Evolutionary conservation across 2,113 vertebrate species (phyloP), one percentile per base, ranked within the genome.

Genomic region (Miniopterus natalensis): DNA sequence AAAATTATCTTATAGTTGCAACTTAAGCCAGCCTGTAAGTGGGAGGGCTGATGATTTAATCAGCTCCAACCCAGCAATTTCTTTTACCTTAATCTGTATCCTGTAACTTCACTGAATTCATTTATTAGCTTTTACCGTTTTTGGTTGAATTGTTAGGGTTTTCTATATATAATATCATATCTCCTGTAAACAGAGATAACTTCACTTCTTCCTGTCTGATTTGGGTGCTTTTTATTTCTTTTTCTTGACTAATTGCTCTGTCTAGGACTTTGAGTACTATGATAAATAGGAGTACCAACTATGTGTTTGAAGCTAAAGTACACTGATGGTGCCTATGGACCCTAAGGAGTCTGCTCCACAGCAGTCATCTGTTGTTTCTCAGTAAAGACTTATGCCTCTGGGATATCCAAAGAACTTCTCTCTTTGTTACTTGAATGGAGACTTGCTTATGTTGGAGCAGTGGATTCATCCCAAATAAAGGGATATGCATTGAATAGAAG

Each of bases 361-460:
- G 8, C n/a, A 11, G 7, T 57, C 20, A 15, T 55, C 25, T 63
- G 17, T 53, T 90, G 0, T 66, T 92, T 83, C 42, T 55, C 49
- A 57, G 40, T 57, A 68, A 89, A 83, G 49, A 87, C 47, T 51
- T 91, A 15, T 74, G 8, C 17, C 6, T 55, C 31, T 36, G 17
- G 51, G 45, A 47, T 8, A 57, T 75, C 11, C 10, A 13, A 18
- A 4, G 45, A 78, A 53, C 27, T 74, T 57, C 57, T 47, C 17
- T 94, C 31, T 90, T 59, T 53, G 74, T 75, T 47, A 51, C 80
- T 85, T 75, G 59, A 51, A 6, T 31, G 53, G 27, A 49, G 27
- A 36, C 4, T 45, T 1, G 25, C 0, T 0, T 88, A 61, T 25
- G 0, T 27, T 17, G 0, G 93, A 79, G 49, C n/a, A 92, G 75